Conservation (phyloP, 2,113 vertebrate genomes). For the Chaetodon trifascialis region DNA sequence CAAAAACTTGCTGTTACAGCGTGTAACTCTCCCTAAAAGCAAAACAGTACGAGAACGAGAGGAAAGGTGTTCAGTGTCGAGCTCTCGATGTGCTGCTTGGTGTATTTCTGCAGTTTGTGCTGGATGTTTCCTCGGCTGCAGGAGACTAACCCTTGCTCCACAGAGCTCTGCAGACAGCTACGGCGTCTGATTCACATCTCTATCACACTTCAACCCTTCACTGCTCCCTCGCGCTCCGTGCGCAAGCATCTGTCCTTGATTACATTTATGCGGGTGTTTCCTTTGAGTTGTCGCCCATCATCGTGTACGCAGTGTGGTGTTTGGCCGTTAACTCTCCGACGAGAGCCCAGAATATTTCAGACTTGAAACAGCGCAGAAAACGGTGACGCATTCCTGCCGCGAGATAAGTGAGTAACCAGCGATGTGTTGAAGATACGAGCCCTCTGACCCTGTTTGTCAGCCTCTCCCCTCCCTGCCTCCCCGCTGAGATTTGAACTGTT, state of each 20-base stretch:
- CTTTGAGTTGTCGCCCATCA: conserved; percentile 12
- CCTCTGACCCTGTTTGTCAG: conserved; percentile 32
- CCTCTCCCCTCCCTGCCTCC: conserved; percentile 30
- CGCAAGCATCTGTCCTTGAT: not conserved
- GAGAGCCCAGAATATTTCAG: not conserved
- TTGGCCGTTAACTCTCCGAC: not conserved
- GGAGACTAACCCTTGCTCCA: not conserved
- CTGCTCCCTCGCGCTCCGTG: not conserved
- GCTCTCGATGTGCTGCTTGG: not conserved
- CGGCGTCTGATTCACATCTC: not conserved
- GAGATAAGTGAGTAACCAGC: conserved; percentile 7
- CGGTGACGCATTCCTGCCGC: not conserved
- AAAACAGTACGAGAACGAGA: not conserved
- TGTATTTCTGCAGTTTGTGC: not conserved
- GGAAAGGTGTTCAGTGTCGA: not conserved
- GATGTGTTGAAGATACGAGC: conserved; percentile 6
- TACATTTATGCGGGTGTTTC: not conserved
- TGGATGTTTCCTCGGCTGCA: too few species aligned
- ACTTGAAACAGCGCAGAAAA: not conserved
- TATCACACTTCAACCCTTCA: not conserved
- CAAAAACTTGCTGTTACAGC: not conserved
- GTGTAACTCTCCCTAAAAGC: not conserved
- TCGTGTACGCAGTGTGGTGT: not conserved
- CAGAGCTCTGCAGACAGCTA: not conserved
- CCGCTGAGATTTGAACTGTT: conserved; percentile 73